Evolutionary conservation across 2,888 invertebrate genomes (phyloP).

Genomic region (Watsonalla cultraria): DNA sequence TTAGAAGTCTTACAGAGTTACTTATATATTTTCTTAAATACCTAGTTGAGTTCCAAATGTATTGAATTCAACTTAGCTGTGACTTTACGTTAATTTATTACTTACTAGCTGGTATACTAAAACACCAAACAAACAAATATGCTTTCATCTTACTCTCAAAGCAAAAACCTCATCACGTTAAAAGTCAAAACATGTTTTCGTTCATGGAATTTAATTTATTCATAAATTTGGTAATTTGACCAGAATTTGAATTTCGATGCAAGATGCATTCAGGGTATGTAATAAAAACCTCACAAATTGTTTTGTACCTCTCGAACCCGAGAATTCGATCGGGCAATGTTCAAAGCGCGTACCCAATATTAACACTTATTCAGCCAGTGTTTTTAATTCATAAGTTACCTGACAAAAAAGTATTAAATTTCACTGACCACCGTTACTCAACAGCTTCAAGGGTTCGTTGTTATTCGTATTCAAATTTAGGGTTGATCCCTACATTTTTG

Average conservation of each 20-base stretch:
- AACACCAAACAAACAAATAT: neutral
- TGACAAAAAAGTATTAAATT: conserved; percentile 43
- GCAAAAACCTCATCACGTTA: neutral
- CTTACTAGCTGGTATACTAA: too few relatives aligned
- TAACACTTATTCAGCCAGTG: neutral
- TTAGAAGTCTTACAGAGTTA: neutral
- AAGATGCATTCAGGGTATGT: neutral
- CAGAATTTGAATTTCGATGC: neutral
- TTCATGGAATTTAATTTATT: neutral
- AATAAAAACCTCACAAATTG: neutral
- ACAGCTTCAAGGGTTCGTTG: conserved; percentile 43
- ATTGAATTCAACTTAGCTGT: too few relatives aligned
- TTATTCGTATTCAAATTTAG: conserved; percentile 43
- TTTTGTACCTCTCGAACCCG: too few relatives aligned
- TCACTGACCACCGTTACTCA: conserved; percentile 52
- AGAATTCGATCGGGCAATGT: neutral
- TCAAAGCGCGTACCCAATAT: neutral
- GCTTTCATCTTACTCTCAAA: neutral
- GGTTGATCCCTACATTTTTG: conserved; percentile 28
- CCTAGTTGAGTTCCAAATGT: neutral
- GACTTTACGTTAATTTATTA: too few relatives aligned
- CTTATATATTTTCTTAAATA: neutral
- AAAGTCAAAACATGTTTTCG: neutral
- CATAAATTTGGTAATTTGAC: neutral
- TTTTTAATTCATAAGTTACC: neutral